Conservation (phyloP, 1,140 invertebrate genomes). For the Zaprionus inermis region DNA sequence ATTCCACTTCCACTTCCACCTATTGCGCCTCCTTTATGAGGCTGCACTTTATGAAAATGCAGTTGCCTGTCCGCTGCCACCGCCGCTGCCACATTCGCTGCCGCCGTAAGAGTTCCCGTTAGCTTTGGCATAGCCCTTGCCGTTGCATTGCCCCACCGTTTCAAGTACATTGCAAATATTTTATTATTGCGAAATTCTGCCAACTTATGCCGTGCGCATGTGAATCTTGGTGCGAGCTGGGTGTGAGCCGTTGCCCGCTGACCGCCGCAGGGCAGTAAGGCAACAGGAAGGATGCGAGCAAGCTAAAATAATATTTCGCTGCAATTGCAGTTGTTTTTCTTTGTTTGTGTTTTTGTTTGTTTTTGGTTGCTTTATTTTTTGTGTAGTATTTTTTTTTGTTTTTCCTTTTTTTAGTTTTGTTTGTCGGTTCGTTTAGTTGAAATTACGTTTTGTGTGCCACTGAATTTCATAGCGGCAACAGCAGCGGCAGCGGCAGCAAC, state of each 20-base stretch:
- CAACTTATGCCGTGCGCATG: constrained; percentile 74
- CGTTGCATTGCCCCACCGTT: constrained; percentile 33
- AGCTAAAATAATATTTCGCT: constrained; percentile 82
- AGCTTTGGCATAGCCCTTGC: neutral
- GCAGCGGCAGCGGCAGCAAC: constrained; percentile 8
- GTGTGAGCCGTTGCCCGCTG: constrained; percentile 27
- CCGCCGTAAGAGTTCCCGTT: neutral
- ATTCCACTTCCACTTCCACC: constrained; percentile 7
- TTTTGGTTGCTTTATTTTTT: constrained; percentile 23
- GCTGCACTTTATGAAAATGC: constrained; percentile 82
- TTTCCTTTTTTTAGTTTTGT: constrained; percentile 66
- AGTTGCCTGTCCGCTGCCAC: constrained; percentile 49
- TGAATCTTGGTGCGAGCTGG: constrained; percentile 47
- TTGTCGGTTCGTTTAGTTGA: constrained; percentile 81
- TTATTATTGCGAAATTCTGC: constrained; percentile 80
- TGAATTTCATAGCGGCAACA: constrained; percentile 73
- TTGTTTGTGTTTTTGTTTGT: constrained; percentile 44
- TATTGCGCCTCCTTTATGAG: constrained; percentile 67
- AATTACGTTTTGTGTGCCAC: constrained; percentile 82
- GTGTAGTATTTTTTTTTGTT: constrained; percentile 28
- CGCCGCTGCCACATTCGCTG: neutral
- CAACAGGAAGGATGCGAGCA: constrained; percentile 76
- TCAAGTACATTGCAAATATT: constrained; percentile 82
- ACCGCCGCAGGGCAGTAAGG: constrained; percentile 48
- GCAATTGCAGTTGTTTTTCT: constrained; percentile 57